Evolutionary conservation across 2,888 invertebrate genomes (phyloP), one percentile per base, ranked within the genome.

Genomic region (Cheilosia variabilis): DNA sequence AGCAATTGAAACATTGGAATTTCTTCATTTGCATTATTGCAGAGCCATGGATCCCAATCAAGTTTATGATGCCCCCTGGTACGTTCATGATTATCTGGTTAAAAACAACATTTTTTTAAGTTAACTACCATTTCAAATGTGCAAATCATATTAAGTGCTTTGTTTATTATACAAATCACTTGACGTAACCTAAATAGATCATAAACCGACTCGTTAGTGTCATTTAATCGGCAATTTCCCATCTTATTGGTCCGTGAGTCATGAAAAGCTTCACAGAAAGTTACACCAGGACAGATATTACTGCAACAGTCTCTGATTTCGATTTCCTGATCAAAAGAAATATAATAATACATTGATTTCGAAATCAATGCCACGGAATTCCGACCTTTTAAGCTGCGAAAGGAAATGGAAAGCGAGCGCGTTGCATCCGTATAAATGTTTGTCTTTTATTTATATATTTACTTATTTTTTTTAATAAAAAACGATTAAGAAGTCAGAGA

Each of bases 361-460:
- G 62, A 68, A 60, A 69, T 47, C 22, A 52, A 57, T 50, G 15
- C n/a, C 68, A 22, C 19, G 82, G 66, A 72, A 66, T 77, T 62
- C 31, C 43, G 31, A 53, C 55, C 24, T 24, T 31, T 6, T 2
- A 17, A 41, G 31, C 37, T 52, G 27, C 17, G 50, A 52, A 68
- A 34, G 31, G 17, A 68, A 75, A 75, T 66, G 75, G 66, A 62
- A 53, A 68, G 62, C 41, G 17, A 52, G 41, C 24, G 27, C 19
- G n/a, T 52, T 45, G 72, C 72, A 83, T 83, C 82, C 82, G 78
- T 43, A 37, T 62, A 41, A 41, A 31, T 66, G 45, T 22, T 24
- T 45, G 34, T n/a, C 6, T 47, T 34, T 63, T 37, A 37, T 31
- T 62, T 43, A 22, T 22, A 22, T 22, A 31, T n/a, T 60, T 27